Conservation (phyloP, 2,113 vertebrate genomes). For the Callithrix jacchus region DNA sequence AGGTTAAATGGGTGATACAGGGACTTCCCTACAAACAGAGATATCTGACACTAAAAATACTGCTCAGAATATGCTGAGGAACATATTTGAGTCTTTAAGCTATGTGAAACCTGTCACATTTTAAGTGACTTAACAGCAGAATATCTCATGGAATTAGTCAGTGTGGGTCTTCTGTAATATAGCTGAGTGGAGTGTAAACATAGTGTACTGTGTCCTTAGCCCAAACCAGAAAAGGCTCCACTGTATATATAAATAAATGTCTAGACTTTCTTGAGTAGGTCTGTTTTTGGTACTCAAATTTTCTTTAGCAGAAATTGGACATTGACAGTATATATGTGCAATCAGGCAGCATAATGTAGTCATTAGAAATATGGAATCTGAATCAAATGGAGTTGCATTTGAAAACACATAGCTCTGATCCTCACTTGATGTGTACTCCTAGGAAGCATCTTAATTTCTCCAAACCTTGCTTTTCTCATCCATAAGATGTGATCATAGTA, state of each 20-base stretch:
- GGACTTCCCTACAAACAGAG: neutral
- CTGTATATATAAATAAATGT: neutral
- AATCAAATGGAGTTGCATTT: neutral
- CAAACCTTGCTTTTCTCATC: neutral
- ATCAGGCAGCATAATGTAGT: neutral
- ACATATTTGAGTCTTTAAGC: neutral
- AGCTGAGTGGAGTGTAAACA: neutral
- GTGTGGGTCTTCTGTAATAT: neutral
- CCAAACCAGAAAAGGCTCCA: neutral
- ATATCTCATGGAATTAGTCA: neutral
- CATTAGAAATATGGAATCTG: neutral
- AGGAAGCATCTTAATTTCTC: neutral
- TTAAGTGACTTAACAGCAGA: neutral
- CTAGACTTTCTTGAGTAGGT: neutral
- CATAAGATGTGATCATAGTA: neutral
- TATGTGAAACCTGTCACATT: neutral
- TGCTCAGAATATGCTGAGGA: neutral
- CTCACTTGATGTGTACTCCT: neutral
- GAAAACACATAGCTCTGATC: neutral
- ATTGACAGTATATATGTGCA: neutral
- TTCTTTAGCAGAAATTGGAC: neutral
- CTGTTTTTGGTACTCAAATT: neutral
- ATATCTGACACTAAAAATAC: neutral
- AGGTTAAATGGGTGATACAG: neutral
- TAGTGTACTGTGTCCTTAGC: neutral